A percentile compares a stretch with the other conserved stretches of the same genome.
Evolutionary conservation across 2,797 vertebrate genomes (phyloP).

Genomic region (Clamator glandarius): DNA sequence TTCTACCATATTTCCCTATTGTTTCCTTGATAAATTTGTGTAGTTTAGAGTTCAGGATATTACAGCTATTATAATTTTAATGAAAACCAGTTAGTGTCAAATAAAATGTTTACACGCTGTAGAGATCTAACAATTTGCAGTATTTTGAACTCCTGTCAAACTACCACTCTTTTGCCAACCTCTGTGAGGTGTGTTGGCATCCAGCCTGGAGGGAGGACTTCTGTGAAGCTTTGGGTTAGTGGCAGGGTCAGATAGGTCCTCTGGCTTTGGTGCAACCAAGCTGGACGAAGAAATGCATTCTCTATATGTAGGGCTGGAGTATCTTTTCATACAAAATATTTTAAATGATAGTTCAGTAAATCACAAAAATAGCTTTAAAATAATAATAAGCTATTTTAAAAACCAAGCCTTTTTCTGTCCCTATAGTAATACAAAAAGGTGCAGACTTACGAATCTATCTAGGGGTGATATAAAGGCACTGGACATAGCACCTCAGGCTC

Average conservation of each 20-base stretch:
- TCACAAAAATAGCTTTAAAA: background rate
- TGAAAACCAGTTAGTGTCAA: background rate
- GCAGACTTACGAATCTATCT: background rate
- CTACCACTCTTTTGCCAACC: background rate
- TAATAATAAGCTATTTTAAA: background rate
- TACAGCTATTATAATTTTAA: background rate
- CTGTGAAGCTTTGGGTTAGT: accelerated
- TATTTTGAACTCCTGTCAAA: background rate
- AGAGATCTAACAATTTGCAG: background rate
- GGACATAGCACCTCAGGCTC: background rate
- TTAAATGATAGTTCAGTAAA: background rate
- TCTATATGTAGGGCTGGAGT: background rate
- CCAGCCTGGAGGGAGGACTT: background rate
- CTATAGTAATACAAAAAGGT: background rate
- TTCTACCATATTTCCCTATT: background rate
- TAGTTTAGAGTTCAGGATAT: background rate
- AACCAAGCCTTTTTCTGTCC: background rate
- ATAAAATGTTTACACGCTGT: background rate
- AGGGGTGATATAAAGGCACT: background rate
- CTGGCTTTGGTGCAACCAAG: background rate
- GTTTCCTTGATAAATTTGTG: background rate
- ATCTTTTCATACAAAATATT: background rate
- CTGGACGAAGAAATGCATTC: background rate
- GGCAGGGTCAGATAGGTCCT: background rate
- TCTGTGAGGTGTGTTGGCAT: accelerated